A percentile compares a stretch with the other conserved stretches of the same genome.
Evolutionary conservation across 1,140 invertebrate species (phyloP).

Genomic region (Aphidius gifuensis): DNA sequence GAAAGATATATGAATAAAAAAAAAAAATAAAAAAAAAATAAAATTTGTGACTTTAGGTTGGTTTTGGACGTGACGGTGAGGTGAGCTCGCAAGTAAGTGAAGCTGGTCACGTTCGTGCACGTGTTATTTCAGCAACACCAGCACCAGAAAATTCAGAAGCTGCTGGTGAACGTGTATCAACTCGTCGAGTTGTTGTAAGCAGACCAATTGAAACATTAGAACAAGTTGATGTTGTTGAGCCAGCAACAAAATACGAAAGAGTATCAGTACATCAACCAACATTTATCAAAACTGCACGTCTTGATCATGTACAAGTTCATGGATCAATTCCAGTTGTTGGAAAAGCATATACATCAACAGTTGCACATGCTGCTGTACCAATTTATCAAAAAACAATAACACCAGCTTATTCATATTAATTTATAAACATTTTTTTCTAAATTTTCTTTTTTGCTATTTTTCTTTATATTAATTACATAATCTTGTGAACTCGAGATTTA

Average conservation of each 20-base stretch:
- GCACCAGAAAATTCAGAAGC: constrained; percentile 54
- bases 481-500: no score
- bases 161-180: constrained; percentile 59
- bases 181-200: constrained; percentile 62
- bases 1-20: no score
- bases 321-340: constrained; percentile 49
- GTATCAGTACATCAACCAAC: constrained; percentile 54
- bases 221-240: constrained; percentile 60
- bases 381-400: constrained; percentile 46
- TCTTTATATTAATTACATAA: no score
- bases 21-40: no score
- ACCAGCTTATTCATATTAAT: constrained; percentile 32
- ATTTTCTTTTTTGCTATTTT: background rate
- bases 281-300: constrained; percentile 51
- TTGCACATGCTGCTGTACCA: constrained; percentile 44
- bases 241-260: constrained; percentile 57
- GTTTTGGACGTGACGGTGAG: constrained; percentile 42
- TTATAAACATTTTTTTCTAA: constrained; percentile 17
- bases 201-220: constrained; percentile 63
- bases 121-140: constrained; percentile 60
- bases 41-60: constrained; percentile 34
- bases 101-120: constrained; percentile 46
- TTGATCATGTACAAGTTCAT: constrained; percentile 50
- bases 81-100: constrained; percentile 38
- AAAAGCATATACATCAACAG: constrained; percentile 50